Evolutionary conservation across 2,797 vertebrate species (phyloP).

Genomic region (Caiman crocodilus): DNA sequence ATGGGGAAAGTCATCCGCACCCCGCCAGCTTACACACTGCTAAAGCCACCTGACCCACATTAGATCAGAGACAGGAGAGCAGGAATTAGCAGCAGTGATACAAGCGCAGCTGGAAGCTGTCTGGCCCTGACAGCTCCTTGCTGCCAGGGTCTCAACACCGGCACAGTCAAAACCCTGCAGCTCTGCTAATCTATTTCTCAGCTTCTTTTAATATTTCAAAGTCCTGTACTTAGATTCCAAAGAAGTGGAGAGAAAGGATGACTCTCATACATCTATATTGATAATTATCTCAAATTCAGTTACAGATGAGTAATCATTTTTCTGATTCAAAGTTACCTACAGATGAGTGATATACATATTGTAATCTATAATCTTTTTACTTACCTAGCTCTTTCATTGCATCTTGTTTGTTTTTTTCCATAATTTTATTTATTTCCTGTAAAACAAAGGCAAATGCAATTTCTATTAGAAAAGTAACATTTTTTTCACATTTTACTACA

Average conservation of each 20-base stretch:
- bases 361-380: neutral
- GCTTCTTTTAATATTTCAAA: neutral
- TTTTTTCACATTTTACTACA: neutral
- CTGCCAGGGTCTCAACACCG: too few species aligned
- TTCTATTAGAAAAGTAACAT: neutral
- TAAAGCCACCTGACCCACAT: too few species aligned
- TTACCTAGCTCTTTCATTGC: slow-evolving; percentile 73
- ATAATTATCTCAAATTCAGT: neutral
- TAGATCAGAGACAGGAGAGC: too few species aligned
- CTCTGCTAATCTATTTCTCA: neutral
- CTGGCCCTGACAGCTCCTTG: too few species aligned
- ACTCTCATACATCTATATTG: neutral
- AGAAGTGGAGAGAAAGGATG: neutral
- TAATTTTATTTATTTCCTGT: slow-evolving; percentile 53
- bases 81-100: too few species aligned
- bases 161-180: too few species aligned
- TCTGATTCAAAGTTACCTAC: neutral
- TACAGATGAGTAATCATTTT: neutral
- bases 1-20: too few species aligned
- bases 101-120: too few species aligned
- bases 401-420: slow-evolving; percentile 44
- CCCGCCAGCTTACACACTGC: too few species aligned
- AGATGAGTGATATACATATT: neutral
- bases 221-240: neutral
- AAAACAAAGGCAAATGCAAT: slow-evolving; percentile 2